Percentiles rank a stretch among this genome's conserved stretches.
Evolutionary conservation across 2,888 invertebrate genomes (phyloP).

Genomic region (Anagyrus pseudococci): DNA sequence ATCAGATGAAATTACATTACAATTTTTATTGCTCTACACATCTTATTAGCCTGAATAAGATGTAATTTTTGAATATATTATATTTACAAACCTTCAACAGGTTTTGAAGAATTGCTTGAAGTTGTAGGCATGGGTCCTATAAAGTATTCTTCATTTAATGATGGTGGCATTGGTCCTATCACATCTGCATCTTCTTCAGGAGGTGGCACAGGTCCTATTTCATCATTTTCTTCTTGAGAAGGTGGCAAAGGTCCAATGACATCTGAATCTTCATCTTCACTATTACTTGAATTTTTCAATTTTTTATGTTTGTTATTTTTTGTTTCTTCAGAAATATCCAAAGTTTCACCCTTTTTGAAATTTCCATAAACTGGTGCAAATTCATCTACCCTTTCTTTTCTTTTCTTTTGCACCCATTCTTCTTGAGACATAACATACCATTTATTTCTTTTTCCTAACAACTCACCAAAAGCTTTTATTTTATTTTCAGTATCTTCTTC

Average conservation of each 20-base stretch:
- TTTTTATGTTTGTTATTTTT: conserved; percentile 11
- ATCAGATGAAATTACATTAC: background rate
- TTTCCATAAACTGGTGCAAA: conserved; percentile 73
- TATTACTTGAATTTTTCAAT: conserved; percentile 19
- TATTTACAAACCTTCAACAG: no score
- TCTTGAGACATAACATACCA: conserved; percentile 75
- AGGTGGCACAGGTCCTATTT: conserved; percentile 46
- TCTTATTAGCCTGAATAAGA: no score
- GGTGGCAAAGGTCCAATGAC: conserved; percentile 34
- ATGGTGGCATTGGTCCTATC: background rate
- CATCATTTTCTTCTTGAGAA: background rate
- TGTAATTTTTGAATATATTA: background rate
- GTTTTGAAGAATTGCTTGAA: background rate
- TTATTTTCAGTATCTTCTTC: conserved; percentile 51
- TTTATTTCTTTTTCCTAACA: conserved; percentile 62
- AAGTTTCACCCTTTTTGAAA: conserved; percentile 44
- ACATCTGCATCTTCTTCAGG: background rate
- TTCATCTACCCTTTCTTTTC: conserved; percentile 74
- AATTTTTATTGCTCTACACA: no score
- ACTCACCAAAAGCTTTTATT: conserved; percentile 53
- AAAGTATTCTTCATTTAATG: background rate
- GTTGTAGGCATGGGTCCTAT: background rate
- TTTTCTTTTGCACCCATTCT: conserved; percentile 78
- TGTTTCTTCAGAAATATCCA: conserved; percentile 5
- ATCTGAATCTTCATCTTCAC: conserved; percentile 40